phyloP scores from a whole-genome alignment of 2,797 vertebrate species.

The Morus bassanus region DNA sequence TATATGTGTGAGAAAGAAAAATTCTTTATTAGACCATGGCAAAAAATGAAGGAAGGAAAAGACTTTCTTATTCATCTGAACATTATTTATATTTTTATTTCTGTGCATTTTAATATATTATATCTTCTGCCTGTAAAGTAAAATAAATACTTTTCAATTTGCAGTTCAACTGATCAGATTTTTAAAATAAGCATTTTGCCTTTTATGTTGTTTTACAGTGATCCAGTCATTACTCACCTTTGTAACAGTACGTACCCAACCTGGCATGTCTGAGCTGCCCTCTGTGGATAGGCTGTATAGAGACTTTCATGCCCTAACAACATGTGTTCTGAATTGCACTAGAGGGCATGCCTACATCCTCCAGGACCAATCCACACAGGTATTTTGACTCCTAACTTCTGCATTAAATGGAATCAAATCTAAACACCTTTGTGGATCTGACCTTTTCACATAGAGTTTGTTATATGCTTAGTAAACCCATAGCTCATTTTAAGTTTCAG shows the following conservation, averaged over 20 bases:
- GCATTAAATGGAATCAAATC: neutral
- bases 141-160: neutral
- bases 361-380: neutral
- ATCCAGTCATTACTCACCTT: neutral
- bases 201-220: neutral
- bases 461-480: neutral
- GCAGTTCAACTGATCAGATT: neutral
- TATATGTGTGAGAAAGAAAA: neutral
- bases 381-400: neutral
- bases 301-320: neutral
- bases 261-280: neutral
- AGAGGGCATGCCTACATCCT: neutral
- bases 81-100: neutral
- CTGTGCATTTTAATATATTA: neutral
- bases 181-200: neutral
- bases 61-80: neutral
- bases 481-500: neutral
- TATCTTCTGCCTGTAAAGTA: neutral
- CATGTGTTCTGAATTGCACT: neutral
- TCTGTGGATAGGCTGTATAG: neutral
- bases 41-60: neutral
- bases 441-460: neutral
- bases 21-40: neutral
- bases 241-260: fast-evolving
- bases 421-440: neutral